phyloP scores from a whole-genome alignment of 2,888 invertebrate species.

The Hirtodrosophila trivittata region DNA sequence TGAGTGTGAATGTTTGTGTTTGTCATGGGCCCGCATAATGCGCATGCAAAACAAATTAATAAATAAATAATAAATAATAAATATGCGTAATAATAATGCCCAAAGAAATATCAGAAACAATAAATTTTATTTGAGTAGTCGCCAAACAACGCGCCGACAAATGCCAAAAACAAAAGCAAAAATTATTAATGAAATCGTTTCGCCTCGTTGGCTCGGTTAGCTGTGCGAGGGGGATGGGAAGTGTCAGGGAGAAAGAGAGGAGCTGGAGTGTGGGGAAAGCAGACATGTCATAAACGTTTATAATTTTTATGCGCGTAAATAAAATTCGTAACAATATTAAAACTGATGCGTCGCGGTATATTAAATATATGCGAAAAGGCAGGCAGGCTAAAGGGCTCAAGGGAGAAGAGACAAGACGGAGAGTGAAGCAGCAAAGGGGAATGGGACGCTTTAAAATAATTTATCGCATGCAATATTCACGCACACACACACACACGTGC shows the following conservation, averaged over 20 bases:
- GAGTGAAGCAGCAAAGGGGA: background rate
- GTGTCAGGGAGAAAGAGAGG: background rate
- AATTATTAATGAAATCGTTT: constrained; percentile 51
- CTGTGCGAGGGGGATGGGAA: background rate
- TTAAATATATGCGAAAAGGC: constrained; percentile 56
- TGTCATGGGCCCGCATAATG: constrained; percentile 41
- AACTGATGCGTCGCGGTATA: constrained; percentile 69
- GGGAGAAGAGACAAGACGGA: background rate
- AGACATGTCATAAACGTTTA: constrained; percentile 72
- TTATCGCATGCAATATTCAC: constrained; percentile 71
- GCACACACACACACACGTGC: constrained; percentile 21
- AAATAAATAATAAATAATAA: constrained; percentile 68
- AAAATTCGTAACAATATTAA: constrained; percentile 72
- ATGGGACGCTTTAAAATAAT: constrained; percentile 69
- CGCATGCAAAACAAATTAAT: constrained; percentile 72
- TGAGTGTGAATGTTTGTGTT: constrained; percentile 9
- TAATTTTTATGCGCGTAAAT: constrained; percentile 69
- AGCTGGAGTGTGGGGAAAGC: background rate
- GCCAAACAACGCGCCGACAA: constrained; percentile 52
- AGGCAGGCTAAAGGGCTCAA: background rate
- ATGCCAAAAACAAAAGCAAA: constrained; percentile 54
- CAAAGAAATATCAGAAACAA: constrained; percentile 76
- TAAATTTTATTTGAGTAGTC: constrained; percentile 73
- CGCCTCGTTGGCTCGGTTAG: background rate
- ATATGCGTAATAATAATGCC: constrained; percentile 73